These are phyloP conservation scores for Crax fasciolata DNA, from an alignment of 2,797 vertebrate genomes.

Conservation along the genomic window DNA sequence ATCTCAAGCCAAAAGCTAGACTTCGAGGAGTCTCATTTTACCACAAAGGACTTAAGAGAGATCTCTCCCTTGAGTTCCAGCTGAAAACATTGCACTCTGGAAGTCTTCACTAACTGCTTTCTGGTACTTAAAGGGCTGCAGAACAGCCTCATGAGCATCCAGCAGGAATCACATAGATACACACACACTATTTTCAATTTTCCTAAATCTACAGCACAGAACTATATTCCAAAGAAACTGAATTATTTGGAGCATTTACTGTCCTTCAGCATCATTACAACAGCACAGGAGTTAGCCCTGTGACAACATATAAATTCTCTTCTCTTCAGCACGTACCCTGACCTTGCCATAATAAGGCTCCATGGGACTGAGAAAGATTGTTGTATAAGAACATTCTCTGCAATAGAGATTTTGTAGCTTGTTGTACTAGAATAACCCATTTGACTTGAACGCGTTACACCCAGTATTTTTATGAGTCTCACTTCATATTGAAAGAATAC, in stretches of 20 bases:
- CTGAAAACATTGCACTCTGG: not conserved
- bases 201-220: not conserved
- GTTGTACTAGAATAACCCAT: not conserved
- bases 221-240: constrained; percentile 3
- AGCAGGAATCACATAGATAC: not conserved
- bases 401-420: not conserved
- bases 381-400: not conserved
- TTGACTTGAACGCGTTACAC: not conserved
- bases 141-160: not conserved
- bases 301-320: constrained; percentile 57
- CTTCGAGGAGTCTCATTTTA: not conserved
- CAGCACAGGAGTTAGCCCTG: not conserved
- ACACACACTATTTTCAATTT: not conserved
- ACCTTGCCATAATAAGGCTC: constrained; percentile 55
- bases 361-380: constrained; percentile 45
- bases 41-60: not conserved
- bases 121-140: not conserved
- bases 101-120: not conserved
- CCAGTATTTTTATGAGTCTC: not conserved
- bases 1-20: not conserved
- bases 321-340: not conserved
- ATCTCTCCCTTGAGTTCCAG: not conserved
- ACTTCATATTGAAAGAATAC: not conserved
- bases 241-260: constrained; percentile 54
- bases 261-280: constrained; percentile 51